phyloP scores from a whole-genome alignment of 1,140 invertebrate genomes.

The Caerostris extrusa region DNA sequence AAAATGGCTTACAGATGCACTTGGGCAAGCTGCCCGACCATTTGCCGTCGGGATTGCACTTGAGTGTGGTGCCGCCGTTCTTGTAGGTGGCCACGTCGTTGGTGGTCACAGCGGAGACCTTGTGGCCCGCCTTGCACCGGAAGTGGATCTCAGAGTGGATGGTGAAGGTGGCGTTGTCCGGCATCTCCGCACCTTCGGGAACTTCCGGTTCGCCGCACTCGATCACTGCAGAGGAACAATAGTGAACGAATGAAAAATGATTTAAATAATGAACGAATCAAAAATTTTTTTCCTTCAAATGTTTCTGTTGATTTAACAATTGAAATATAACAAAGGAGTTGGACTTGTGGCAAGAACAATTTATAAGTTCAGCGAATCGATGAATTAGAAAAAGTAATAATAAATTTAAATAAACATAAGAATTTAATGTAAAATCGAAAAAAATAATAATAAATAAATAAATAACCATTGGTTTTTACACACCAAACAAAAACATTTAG shows the following conservation, averaged over 20 bases:
- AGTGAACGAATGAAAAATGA: not conserved
- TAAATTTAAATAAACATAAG: no score
- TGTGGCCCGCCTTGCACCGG: constrained; percentile 91
- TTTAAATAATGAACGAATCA: no score
- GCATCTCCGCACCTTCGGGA: constrained; percentile 90
- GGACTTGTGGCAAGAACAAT: no score
- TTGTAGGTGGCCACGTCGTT: constrained; percentile 45
- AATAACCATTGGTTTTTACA: no score
- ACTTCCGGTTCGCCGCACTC: constrained; percentile 93
- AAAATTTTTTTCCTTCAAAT: no score
- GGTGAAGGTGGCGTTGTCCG: constrained; percentile 90
- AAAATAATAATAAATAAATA: no score
- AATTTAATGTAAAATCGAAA: no score
- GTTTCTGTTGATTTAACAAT: no score
- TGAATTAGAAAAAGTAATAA: no score
- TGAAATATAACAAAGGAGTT: no score
- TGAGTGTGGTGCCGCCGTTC: constrained; percentile 86
- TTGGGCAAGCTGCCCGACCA: constrained; percentile 90
- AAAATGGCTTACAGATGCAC: constrained; percentile 89
- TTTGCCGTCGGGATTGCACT: constrained; percentile 88
- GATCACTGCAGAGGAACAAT: constrained; percentile 85
- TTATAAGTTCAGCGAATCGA: no score
- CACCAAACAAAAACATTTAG: no score
- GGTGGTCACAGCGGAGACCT: constrained; percentile 82
- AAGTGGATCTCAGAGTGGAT: constrained; percentile 93